phyloP scores from a whole-genome alignment of 2,888 invertebrate species.

The Trissonchulus latispiculum region DNA sequence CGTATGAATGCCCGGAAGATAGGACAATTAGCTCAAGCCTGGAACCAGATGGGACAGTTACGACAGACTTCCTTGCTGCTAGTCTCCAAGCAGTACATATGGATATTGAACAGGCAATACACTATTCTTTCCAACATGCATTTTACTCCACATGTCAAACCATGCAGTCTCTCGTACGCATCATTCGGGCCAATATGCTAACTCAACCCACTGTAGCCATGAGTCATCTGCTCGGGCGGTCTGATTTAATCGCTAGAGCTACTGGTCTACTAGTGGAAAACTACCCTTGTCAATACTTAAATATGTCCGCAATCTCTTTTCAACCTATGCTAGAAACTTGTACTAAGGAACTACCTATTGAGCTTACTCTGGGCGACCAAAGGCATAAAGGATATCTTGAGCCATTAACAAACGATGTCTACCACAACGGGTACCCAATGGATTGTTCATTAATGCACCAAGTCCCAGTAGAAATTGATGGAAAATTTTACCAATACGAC shows the following conservation, averaged over 20 bases:
- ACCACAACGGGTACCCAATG: too few relatives aligned
- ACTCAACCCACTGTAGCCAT: not conserved
- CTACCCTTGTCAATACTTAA: not conserved
- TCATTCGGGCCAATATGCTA: not conserved
- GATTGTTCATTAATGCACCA: too few relatives aligned
- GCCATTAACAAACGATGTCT: too few relatives aligned
- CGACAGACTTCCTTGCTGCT: not conserved
- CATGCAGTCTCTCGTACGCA: not conserved
- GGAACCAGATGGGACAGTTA: not conserved
- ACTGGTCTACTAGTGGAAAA: not conserved
- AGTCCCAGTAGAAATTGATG: not conserved
- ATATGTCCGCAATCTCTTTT: not conserved
- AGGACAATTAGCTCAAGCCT: too few relatives aligned
- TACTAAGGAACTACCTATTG: not conserved
- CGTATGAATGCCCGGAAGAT: too few relatives aligned
- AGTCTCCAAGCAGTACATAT: constrained; percentile 6
- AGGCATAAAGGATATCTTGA: not conserved
- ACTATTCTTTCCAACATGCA: not conserved
- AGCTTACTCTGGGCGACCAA: not conserved
- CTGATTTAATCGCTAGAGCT: not conserved
- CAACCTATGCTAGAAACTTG: not conserved
- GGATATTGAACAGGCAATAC: not conserved
- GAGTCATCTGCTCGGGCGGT: not conserved
- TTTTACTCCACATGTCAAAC: not conserved
- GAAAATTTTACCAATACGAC: not conserved